These are phyloP conservation scores for Ophiodon elongatus DNA, from an alignment of 2,113 vertebrate genomes.

Conservation along the genomic window DNA sequence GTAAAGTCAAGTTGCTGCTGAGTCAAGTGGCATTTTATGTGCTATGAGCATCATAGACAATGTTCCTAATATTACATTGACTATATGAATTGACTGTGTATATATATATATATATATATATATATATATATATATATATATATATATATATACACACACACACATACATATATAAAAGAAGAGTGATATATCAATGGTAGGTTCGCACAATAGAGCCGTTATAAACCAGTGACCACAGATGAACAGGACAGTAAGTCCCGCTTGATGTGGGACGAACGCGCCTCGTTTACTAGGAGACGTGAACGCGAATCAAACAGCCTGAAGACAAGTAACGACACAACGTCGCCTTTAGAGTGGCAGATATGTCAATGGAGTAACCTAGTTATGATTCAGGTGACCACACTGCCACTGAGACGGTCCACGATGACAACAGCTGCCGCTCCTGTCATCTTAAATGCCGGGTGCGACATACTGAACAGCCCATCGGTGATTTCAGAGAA, in stretches of 20 bases:
- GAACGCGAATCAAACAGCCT: fast-evolving
- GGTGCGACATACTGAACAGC: fast-evolving
- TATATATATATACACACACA: too few species aligned
- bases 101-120: too few species aligned
- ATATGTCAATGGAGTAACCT: neutral
- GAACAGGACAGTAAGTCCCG: neutral
- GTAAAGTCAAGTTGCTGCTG: neutral
- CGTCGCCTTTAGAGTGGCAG: neutral
- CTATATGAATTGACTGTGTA: neutral
- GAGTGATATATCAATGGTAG: too few species aligned
- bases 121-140: too few species aligned
- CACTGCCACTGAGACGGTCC: too few species aligned
- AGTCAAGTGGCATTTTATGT: neutral
- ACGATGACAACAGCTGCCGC: neutral
- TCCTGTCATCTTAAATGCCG: neutral
- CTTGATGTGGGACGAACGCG: neutral
- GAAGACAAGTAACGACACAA: neutral
- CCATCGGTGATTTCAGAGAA: neutral
- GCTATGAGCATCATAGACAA: neutral
- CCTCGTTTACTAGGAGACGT: neutral
- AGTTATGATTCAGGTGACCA: neutral
- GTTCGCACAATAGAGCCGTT: neutral
- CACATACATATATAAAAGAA: neutral
- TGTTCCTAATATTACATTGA: neutral
- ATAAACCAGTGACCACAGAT: neutral